Percentiles rank a stretch among this genome's conserved stretches.
Evolutionary conservation across 2,797 vertebrate species (phyloP).

Genomic region (Mustela erminea): DNA sequence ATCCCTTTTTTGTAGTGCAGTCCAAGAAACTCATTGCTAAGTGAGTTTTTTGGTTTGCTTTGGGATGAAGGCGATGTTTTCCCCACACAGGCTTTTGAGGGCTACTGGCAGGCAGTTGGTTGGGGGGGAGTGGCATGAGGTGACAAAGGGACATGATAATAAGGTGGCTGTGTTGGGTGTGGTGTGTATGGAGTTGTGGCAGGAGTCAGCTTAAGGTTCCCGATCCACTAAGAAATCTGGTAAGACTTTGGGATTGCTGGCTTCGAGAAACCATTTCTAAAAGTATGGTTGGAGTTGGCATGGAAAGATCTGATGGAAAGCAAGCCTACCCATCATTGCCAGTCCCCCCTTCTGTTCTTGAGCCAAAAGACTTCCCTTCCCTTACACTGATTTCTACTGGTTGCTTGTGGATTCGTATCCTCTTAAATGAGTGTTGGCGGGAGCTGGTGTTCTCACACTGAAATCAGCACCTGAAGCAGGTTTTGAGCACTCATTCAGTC

Average conservation of each 20-base stretch:
- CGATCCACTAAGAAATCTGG: background rate
- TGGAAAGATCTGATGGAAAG: background rate
- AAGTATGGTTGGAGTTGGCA: background rate
- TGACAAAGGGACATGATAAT: background rate
- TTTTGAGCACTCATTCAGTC: background rate
- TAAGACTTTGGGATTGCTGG: background rate
- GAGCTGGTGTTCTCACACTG: background rate
- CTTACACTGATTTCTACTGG: background rate
- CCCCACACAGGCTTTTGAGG: background rate
- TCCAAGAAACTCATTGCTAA: slow-evolving; percentile 16
- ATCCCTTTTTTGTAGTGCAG: background rate
- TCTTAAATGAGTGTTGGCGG: background rate
- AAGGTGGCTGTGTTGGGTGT: background rate
- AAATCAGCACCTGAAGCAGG: background rate
- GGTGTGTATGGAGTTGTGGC: too few relatives aligned
- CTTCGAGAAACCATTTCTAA: background rate
- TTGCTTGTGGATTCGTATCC: background rate
- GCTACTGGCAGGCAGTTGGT: background rate
- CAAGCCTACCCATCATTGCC: background rate
- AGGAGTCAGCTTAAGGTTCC: background rate
- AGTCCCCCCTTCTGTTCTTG: background rate
- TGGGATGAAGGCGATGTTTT: background rate
- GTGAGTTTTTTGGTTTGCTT: background rate
- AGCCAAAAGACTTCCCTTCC: background rate
- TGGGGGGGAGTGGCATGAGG: accelerated